These are phyloP conservation scores for Scartelaos histophorus DNA, from an alignment of 2,113 vertebrate genomes.

Conservation along the genomic window DNA sequence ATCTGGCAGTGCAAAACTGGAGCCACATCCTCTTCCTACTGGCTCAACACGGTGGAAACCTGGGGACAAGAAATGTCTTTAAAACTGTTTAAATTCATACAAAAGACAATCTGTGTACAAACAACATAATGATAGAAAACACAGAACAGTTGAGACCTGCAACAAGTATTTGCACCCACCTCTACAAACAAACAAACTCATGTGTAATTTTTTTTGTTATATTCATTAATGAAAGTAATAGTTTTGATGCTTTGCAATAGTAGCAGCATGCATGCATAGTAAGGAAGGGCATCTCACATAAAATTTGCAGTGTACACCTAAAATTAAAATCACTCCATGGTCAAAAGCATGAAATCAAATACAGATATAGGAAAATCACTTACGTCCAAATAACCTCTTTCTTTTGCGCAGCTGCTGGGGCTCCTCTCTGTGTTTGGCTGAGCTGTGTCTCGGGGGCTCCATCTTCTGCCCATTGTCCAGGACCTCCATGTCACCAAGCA, in stretches of 20 bases:
- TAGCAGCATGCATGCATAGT: too few relatives aligned
- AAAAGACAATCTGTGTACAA: conserved; percentile 19
- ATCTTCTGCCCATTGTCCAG: conserved; percentile 41
- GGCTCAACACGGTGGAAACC: conserved; percentile 74
- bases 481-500: conserved; percentile 77
- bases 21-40: conserved; percentile 64
- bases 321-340: neutral
- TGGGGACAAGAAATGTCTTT: conserved; percentile 49
- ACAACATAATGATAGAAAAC: neutral
- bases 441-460: conserved; percentile 45
- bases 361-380: conserved; percentile 54
- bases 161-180: neutral
- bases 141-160: neutral
- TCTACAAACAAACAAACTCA: neutral
- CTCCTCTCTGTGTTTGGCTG: conserved; percentile 25
- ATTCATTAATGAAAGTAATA: too few relatives aligned
- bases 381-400: conserved; percentile 66
- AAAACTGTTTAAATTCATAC: conserved; percentile 48
- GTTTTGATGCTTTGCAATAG: too few relatives aligned
- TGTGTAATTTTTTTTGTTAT: neutral
- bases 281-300: neutral
- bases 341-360: neutral
- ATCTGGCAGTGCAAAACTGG: conserved; percentile 55
- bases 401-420: conserved; percentile 66
- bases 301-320: neutral